Conservation (phyloP, 2,888 invertebrate species). For the Pseudococcus longispinus region DNA sequence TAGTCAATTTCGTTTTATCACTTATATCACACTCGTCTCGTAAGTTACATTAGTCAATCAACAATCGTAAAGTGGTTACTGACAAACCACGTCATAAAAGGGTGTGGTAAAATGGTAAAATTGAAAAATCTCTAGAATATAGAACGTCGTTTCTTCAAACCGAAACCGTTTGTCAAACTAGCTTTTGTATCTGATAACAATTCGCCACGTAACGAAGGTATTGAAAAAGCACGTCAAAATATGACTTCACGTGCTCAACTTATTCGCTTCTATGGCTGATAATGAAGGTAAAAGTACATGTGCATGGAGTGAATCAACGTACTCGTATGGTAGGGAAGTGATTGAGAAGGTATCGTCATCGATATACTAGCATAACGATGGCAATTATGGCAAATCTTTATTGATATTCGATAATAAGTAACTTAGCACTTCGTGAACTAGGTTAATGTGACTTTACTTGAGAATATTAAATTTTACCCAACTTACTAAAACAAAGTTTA, state of each 20-base stretch:
- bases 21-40: neutral
- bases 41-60: slow-evolving; percentile 12
- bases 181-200: slow-evolving; percentile 36
- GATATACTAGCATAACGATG: neutral
- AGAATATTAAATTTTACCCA: neutral
- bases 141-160: neutral
- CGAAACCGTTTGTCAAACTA: neutral
- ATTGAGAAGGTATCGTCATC: neutral
- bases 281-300: neutral
- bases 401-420: neutral
- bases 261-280: neutral
- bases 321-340: neutral
- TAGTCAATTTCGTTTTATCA: slow-evolving; percentile 18
- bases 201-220: neutral
- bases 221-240: neutral
- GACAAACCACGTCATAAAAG: slow-evolving; percentile 1
- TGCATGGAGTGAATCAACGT: neutral
- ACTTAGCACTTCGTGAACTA: neutral
- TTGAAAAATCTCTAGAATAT: slow-evolving; percentile 25
- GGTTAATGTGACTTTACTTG: neutral
- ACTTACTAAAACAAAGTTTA: neutral
- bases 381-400: neutral
- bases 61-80: neutral
- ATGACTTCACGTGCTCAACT: neutral
- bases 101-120: slow-evolving; percentile 27